phyloP scores from a whole-genome alignment of 1,140 invertebrate genomes.

The Brachionus rotundiformis region DNA sequence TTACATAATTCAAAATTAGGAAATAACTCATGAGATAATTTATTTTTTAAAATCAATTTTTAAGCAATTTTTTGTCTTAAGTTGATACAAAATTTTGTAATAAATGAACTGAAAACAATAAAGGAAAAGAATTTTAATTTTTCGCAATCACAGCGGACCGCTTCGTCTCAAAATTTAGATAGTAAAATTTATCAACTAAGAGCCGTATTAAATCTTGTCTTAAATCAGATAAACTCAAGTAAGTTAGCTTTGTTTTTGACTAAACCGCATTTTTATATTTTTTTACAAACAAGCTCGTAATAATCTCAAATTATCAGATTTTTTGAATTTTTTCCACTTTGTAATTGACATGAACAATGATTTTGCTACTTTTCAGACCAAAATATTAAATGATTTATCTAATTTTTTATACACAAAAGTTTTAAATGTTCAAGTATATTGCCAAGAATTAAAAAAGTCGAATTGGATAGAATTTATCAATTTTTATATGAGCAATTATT shows the following conservation, averaged over 20 bases:
- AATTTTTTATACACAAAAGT: slow-evolving; percentile 10
- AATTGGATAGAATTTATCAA: slow-evolving; percentile 41
- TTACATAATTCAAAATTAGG: too few species aligned
- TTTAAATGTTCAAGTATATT: not conserved
- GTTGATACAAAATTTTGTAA: slow-evolving; percentile 28
- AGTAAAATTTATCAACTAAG: slow-evolving; percentile 44
- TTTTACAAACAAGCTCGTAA: not conserved
- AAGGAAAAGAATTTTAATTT: not conserved
- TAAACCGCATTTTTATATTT: not conserved
- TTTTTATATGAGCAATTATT: slow-evolving; percentile 33
- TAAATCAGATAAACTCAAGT: slow-evolving; percentile 43
- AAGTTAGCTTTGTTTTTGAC: not conserved
- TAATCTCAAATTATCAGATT: slow-evolving; percentile 7
- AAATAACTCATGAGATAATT: not conserved
- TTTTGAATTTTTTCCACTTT: slow-evolving; percentile 4
- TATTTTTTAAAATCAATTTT: not conserved
- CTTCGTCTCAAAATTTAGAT: slow-evolving; percentile 27
- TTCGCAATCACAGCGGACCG: not conserved
- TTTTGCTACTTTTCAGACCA: not conserved
- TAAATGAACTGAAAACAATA: slow-evolving; percentile 26
- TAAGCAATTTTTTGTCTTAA: not conserved
- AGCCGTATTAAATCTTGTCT: not conserved
- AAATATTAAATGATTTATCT: slow-evolving; percentile 21
- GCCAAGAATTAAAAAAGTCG: not conserved
- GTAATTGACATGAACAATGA: not conserved